Percentiles rank a stretch among this genome's conserved stretches.
phyloP scores from a whole-genome alignment of 2,797 vertebrate genomes.

The Gambelia wislizenii region DNA sequence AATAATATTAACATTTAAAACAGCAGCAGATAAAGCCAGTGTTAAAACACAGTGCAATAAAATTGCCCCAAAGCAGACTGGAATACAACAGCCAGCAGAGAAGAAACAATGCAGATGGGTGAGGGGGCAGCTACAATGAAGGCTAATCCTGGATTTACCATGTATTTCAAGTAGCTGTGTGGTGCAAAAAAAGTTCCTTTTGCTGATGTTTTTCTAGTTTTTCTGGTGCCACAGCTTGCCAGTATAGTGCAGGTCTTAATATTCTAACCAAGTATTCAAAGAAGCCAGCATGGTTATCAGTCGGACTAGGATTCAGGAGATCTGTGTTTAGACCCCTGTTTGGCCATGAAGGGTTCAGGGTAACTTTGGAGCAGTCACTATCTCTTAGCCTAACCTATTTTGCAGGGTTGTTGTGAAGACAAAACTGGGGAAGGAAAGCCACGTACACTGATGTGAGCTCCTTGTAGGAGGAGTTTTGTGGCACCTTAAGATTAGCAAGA shows the following conservation, averaged over 20 bases:
- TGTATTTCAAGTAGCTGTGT: not conserved
- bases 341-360: too few species aligned
- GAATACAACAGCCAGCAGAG: not conserved
- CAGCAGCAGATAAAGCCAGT: not conserved
- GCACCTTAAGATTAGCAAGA: too few species aligned
- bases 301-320: not conserved
- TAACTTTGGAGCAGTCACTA: not conserved
- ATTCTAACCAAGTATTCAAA: not conserved
- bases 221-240: not conserved
- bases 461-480: too few species aligned
- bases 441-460: not conserved
- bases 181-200: not conserved
- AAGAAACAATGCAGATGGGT: not conserved
- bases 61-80: not conserved
- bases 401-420: not conserved
- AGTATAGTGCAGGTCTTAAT: not conserved
- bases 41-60: not conserved
- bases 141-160: not conserved
- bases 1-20: not conserved
- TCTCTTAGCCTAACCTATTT: not conserved
- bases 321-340: too few species aligned
- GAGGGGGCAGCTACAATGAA: not conserved
- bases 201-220: not conserved
- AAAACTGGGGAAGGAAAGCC: not conserved
- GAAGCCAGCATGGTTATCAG: too few species aligned